phyloP scores from a whole-genome alignment of 2,888 invertebrate genomes.

The Autographa gamma region DNA sequence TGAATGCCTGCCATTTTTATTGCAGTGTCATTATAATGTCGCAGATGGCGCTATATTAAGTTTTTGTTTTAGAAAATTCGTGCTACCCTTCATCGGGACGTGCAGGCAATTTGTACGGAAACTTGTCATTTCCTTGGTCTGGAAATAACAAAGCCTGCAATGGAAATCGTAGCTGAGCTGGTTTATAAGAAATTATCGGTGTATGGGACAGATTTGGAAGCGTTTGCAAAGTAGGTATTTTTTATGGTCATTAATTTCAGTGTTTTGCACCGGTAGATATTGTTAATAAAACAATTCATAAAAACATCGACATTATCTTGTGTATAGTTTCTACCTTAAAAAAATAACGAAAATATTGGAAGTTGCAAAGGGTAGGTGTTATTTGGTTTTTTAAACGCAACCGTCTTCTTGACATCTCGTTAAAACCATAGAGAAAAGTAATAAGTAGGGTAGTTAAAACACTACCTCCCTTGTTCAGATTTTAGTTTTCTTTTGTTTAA shows the following conservation, averaged over 20 bases:
- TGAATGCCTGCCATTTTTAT: rapidly evolving
- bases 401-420: too few species aligned
- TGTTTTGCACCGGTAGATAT: too few species aligned
- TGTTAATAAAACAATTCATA: too few species aligned
- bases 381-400: neutral
- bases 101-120: slow-evolving; percentile 88
- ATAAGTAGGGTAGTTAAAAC: too few species aligned
- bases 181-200: slow-evolving; percentile 88
- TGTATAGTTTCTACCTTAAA: too few species aligned
- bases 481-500: too few species aligned
- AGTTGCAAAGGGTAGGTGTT: neutral
- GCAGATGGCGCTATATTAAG: slow-evolving; percentile 61
- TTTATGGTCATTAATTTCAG: neutral
- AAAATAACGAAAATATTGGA: too few species aligned
- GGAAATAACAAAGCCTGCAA: slow-evolving; percentile 86
- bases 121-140: slow-evolving; percentile 84
- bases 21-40: slow-evolving; percentile 8
- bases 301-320: too few species aligned
- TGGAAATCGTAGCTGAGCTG: slow-evolving; percentile 90
- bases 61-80: slow-evolving; percentile 86
- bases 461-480: too few species aligned
- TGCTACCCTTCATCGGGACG: slow-evolving; percentile 87
- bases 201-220: slow-evolving; percentile 90
- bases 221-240: slow-evolving; percentile 90
- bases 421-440: too few species aligned